phyloP scores from a whole-genome alignment of 2,113 vertebrate species.

The Lathamus discolor region DNA sequence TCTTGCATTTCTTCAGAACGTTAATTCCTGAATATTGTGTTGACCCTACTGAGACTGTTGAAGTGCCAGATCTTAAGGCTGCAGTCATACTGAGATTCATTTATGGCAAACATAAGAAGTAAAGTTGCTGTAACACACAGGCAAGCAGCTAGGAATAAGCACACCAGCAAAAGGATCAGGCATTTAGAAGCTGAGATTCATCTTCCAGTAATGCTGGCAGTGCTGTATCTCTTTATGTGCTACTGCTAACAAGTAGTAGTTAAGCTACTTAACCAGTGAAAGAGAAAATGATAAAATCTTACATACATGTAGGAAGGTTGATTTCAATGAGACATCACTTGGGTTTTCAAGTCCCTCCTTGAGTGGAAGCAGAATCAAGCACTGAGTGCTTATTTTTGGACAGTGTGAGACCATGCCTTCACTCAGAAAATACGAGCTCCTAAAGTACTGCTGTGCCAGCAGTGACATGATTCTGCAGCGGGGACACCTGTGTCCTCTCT shows the following conservation, averaged over 20 bases:
- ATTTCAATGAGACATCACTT: not conserved
- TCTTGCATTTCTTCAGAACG: constrained; percentile 10
- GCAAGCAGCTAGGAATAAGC: not conserved
- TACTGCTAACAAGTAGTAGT: not conserved
- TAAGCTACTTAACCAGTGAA: not conserved
- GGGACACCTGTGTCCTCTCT: not conserved
- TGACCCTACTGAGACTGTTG: not conserved
- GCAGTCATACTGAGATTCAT: not conserved
- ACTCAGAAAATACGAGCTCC: rapidly evolving
- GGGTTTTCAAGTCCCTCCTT: not conserved
- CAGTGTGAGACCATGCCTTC: not conserved
- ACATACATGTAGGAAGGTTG: not conserved
- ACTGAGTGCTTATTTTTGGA: not conserved
- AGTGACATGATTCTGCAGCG: rapidly evolving
- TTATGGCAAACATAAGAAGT: not conserved
- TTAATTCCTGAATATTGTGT: not conserved
- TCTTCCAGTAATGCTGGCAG: not conserved
- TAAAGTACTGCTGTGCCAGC: not conserved
- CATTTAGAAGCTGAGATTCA: not conserved
- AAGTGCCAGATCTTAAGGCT: not conserved
- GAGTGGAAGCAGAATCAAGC: not conserved
- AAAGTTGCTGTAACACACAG: not conserved
- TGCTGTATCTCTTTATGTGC: not conserved
- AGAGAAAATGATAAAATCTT: not conserved
- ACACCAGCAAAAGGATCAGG: not conserved